phyloP scores from a whole-genome alignment of 2,113 vertebrate genomes.

The Catagonus wagneri region DNA sequence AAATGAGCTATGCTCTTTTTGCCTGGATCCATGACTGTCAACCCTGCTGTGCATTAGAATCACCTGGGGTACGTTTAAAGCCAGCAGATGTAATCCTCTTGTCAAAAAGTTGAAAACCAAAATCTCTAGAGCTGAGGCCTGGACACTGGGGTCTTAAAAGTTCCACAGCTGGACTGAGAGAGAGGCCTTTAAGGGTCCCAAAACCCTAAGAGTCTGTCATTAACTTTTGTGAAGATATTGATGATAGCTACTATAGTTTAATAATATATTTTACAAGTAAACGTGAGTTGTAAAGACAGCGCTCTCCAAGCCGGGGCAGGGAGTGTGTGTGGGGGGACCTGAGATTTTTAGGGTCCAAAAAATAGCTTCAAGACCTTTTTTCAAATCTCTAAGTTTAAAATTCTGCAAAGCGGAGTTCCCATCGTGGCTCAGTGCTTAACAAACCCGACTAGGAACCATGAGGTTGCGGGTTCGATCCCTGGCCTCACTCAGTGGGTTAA shows the following conservation, averaged over 20 bases:
- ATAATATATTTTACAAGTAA: not conserved
- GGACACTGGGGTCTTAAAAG: conserved; percentile 2
- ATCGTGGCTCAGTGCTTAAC: too few relatives aligned
- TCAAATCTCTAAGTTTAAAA: conserved; percentile 19
- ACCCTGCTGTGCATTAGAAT: not conserved
- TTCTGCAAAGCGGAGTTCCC: conserved; percentile 21
- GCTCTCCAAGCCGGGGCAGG: not conserved
- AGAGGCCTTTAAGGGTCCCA: not conserved
- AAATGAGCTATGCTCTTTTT: not conserved
- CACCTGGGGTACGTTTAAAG: not conserved
- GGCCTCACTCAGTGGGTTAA: too few relatives aligned
- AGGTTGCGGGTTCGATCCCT: too few relatives aligned
- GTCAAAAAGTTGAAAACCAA: conserved; percentile 7
- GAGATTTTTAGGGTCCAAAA: conserved; percentile 9
- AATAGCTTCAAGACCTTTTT: not conserved
- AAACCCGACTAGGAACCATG: too few relatives aligned
- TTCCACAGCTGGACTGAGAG: not conserved
- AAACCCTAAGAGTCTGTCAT: not conserved
- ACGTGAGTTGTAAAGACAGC: not conserved
- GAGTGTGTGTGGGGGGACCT: too few relatives aligned
- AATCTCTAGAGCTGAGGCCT: not conserved
- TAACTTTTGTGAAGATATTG: conserved; percentile 13
- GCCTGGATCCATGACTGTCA: not conserved
- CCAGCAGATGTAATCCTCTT: not conserved
- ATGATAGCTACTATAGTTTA: not conserved